Evolutionary conservation across 1,140 invertebrate species (phyloP), one percentile per base, ranked within the genome.

Genomic region (Hyposmocoma kahamanoa): DNA sequence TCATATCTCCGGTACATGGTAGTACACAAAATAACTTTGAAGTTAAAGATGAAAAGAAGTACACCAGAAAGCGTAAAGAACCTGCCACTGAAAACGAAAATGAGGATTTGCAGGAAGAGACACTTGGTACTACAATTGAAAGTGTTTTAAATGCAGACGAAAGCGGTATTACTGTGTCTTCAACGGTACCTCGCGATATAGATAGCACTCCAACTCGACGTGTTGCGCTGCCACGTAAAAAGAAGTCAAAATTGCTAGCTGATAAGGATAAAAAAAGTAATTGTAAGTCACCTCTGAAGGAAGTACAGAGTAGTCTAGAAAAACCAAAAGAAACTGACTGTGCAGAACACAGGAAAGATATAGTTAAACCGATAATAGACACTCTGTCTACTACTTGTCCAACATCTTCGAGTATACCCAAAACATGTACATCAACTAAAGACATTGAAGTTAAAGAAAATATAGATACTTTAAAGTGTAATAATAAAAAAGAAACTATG

Each of bases 1-100:
- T 84, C 47, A 59, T 81, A 28, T 83, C 81, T 5, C 81, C 78
- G 15, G 47, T 82, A 34, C 46, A 67, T 30, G 50, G 21, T 17
- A 53, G 11, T 48, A 42, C 34, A 20, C 32, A 26, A 42, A 59
- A 50, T 32, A 63, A 11, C 28, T 30, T 1, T 9, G 41, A 43
- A 26, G 44, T 45, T 20, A 22, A 42, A 26, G 52, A 60, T 51
- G 42, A 47, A 19, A 57, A 68, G 39, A 56, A 43, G 32, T 43
- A 59, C 6, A 44, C 46, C 28, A 70, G 51, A 43, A 73, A 73
- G 42, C 48, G 70, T 47, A 67, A 64, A 56, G 26, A 52, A 2
- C 2, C 18, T 22, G 28, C 42, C n/a, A 45, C 50, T 2, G 38
- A 50, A 20, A 36, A 47, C 22, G 11, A 18, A 30, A 36, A 48